Base-by-base conservation (phyloP, 1,140 invertebrate genomes). In the Brachystomella parvula region DNA sequence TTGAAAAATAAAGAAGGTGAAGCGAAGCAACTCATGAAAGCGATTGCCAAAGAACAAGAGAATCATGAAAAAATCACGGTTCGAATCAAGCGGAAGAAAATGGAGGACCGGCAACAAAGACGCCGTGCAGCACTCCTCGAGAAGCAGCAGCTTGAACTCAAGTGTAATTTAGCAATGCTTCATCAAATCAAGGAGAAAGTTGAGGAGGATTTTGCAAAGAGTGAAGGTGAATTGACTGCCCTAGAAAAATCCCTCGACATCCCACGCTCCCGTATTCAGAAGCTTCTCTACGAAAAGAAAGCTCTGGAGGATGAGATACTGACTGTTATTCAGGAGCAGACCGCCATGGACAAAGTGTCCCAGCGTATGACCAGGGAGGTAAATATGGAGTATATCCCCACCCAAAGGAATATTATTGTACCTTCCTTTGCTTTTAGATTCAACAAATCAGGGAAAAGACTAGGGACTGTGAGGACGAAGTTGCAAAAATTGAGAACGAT, bases 251-350 rank as follows among this genome's bases (percentile, higher is more conserved):
- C 78, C 59, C 75, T 79, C 31, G 75, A 74, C 24, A 61, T 62
- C 24, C 75, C 81, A 0, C 75, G 79, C 30, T 82, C 81, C 62
- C 81, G 83, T 49, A 73, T 82, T 3, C 81, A 84, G 30, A 82
- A 79, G 65, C 74, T 80, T n/a, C 60, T 75, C 0, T 80, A 77
- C 59, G 75, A 80, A 44, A 87, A 87, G 74, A 71, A 78, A 15
- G 75, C 77, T 39, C 71, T 85, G 44, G 87, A 89, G 74, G 82
- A 86, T 63, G 73, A 81, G n/a, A 83, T 88, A 47, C 73, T 88
- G 15, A 75, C 77, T 47, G 81, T 83, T 60, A 77, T 88, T 0
- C 84, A 88, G 72, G 85, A 87, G 19, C 85, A 86, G 71, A 71
- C 86, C n/a, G 78, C 83, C 3, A 83, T 85, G 32, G 83, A 89